Percentiles rank a stretch among this genome's conserved stretches.
Evolutionary conservation across 2,888 invertebrate species (phyloP).

Genomic region (Dicycla oo): DNA sequence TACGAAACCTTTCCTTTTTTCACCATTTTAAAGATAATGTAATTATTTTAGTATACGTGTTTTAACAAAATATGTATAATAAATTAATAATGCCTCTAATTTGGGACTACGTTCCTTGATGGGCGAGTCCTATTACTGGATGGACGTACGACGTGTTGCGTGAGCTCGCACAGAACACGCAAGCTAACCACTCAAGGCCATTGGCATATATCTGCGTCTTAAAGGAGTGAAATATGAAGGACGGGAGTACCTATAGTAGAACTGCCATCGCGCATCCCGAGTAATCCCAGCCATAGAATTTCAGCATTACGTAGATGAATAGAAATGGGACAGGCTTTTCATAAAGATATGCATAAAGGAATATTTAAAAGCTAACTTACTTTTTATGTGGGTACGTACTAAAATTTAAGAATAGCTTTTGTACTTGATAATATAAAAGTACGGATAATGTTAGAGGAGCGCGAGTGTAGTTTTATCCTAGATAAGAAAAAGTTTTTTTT

Average conservation of each 20-base stretch:
- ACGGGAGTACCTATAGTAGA: conserved; percentile 22
- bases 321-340: conserved; percentile 56
- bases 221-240: conserved; percentile 19
- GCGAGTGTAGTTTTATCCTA: background rate
- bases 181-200: too few relatives aligned
- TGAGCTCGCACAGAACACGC: too few relatives aligned
- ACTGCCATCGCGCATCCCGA: conserved; percentile 35
- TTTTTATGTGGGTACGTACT: conserved; percentile 45
- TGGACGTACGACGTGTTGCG: too few relatives aligned
- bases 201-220: too few relatives aligned
- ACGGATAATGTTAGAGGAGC: background rate
- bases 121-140: too few relatives aligned
- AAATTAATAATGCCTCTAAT: too few relatives aligned
- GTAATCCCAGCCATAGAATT: conserved; percentile 51
- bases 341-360: conserved; percentile 47
- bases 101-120: too few relatives aligned
- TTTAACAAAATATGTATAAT: too few relatives aligned
- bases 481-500: background rate
- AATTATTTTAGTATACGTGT: too few relatives aligned
- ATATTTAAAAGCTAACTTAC: conserved; percentile 53
- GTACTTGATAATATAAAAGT: conserved; percentile 41
- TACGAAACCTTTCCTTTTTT: too few relatives aligned
- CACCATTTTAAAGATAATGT: too few relatives aligned
- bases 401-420: conserved; percentile 34
- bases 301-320: conserved; percentile 54